Evolutionary conservation across 2,797 vertebrate species (phyloP).

Genomic region (Mastacembelus armatus): DNA sequence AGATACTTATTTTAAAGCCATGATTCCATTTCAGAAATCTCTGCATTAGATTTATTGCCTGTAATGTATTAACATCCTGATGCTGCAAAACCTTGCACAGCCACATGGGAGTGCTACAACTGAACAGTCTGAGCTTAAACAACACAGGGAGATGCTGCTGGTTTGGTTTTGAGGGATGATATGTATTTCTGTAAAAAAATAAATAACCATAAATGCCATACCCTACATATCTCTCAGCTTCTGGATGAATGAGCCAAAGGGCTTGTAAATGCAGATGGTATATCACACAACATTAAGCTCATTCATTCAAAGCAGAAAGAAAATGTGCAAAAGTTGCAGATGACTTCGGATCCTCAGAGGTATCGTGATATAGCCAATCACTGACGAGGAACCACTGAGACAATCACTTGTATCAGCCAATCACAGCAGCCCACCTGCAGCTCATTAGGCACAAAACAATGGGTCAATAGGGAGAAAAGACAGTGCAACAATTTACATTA

Average conservation of each 20-base stretch:
- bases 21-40: background rate
- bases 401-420: background rate
- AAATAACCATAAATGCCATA: too few species aligned
- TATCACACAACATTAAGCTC: background rate
- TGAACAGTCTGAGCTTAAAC: conserved; percentile 10
- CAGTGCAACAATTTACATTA: too few species aligned
- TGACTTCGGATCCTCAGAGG: background rate
- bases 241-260: background rate
- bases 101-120: conserved; percentile 32
- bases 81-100: background rate
- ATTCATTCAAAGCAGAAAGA: too few species aligned
- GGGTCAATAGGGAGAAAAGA: too few species aligned
- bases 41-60: background rate
- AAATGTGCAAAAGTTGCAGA: background rate
- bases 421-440: background rate
- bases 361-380: background rate
- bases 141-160: background rate
- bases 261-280: too few species aligned
- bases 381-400: background rate
- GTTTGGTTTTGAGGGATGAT: background rate
- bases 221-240: too few species aligned
- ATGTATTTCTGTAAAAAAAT: too few species aligned
- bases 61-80: background rate
- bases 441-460: background rate
- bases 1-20: background rate